Base-by-base conservation (phyloP, 2,113 vertebrate genomes). In the Pardalotus punctatus region DNA sequence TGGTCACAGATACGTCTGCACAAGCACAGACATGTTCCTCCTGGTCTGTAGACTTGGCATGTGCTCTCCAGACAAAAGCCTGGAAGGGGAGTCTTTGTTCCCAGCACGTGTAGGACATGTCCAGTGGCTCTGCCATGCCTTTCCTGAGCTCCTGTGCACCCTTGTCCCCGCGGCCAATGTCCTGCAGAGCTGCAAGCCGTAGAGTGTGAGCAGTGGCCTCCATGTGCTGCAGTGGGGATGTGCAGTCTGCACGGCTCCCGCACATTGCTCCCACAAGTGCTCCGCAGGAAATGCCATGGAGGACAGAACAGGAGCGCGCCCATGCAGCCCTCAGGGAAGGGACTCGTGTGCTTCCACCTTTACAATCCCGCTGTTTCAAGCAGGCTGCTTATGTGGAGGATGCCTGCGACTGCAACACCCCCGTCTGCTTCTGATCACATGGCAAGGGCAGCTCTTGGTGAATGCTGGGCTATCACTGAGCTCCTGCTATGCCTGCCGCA, bases 261-360 rank as follows among this genome's bases (percentile, higher is more conserved):
- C 4, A 0, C 0, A 0, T 12, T 35, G 23, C 48, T 50, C 61
- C 48, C 33, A 35, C 0, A 0, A 60, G 67, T 6, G 2, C 14
- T 24, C n/a, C 6, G 1, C 0, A 5, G 70, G 50, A 62, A 45
- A 14, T 28, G 45, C 58, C 40, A 5, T 20, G n/a, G 43, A 82
- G 58, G 56, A 62, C 36, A 21, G 62, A 29, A 2, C 4, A 4
- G 48, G 51, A 50, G 40, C 56, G 65, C 38, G 35, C 18, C 43
- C 2, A 0, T 0, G 1, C 35, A 70, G 69, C 43, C 28, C 40
- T 71, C n/a, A 3, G 62, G 62, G 36, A 64, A 72, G 40, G 40
- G 45, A 43, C 71, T 71, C 0, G 0, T 29, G 3, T 11, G 22
- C 43, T 81, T 69, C 80, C 33, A 23, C 72, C 76, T 73, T 76